Percentiles rank a stretch among this genome's conserved stretches.
These are phyloP conservation scores for Hydrophis major DNA, from an alignment of 2,797 vertebrate genomes.

Conservation along the genomic window DNA sequence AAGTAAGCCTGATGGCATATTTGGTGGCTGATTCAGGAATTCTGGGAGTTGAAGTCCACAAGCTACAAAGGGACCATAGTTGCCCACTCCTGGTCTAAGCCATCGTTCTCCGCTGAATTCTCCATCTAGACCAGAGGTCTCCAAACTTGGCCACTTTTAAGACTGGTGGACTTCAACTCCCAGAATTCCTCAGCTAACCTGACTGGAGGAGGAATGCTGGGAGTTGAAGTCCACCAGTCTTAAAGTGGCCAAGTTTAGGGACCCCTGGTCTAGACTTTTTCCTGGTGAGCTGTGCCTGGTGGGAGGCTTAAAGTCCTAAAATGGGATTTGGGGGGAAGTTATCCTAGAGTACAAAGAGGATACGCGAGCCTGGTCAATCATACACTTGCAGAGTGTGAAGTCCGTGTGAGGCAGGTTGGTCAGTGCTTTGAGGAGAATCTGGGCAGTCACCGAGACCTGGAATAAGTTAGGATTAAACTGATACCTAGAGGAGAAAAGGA, in stretches of 20 bases:
- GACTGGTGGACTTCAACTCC: too few species aligned
- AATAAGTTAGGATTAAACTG: constrained; percentile 96
- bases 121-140: background rate
- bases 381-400: constrained; percentile 96
- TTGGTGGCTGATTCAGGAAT: background rate
- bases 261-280: background rate
- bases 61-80: background rate
- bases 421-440: constrained; percentile 92
- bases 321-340: background rate
- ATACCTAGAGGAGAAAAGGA: constrained; percentile 74
- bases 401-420: constrained; percentile 95
- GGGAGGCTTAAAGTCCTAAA: background rate
- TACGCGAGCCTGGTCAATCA: constrained; percentile 95
- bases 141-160: too few species aligned
- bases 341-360: constrained; percentile 58
- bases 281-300: too few species aligned
- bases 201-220: too few species aligned
- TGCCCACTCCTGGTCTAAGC: background rate
- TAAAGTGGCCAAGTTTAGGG: too few species aligned
- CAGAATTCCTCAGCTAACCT: too few species aligned
- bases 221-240: too few species aligned
- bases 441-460: constrained; percentile 87
- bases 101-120: background rate
- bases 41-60: background rate
- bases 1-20: too few species aligned